phyloP scores from a whole-genome alignment of 2,113 vertebrate genomes.

The Thomomys bottae region DNA sequence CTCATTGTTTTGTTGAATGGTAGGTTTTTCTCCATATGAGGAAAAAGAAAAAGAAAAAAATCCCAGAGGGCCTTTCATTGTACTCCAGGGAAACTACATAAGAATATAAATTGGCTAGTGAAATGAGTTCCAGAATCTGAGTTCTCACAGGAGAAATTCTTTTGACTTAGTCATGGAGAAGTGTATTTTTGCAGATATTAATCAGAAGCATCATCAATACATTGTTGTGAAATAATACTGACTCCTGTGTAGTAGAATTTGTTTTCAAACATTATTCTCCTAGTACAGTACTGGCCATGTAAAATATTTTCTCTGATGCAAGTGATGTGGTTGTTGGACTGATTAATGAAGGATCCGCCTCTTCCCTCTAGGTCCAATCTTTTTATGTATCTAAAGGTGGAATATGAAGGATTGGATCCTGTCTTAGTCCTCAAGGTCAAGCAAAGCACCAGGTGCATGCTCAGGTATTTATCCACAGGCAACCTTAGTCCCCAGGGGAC shows the following conservation, averaged over 20 bases:
- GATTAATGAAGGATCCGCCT: no score
- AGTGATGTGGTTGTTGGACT: not conserved
- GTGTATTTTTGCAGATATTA: not conserved
- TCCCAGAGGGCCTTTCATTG: not conserved
- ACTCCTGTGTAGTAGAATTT: not conserved
- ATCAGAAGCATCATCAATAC: not conserved
- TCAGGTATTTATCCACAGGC: no score
- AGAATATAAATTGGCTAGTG: not conserved
- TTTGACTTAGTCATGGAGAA: not conserved
- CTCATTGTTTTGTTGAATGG: slow-evolving; percentile 44
- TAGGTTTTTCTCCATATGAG: not conserved
- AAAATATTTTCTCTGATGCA: not conserved
- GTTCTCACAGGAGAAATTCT: not conserved
- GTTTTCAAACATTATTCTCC: not conserved
- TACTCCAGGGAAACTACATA: not conserved
- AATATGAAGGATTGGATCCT: no score
- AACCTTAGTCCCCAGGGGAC: no score
- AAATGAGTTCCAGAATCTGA: not conserved
- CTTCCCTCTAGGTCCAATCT: no score
- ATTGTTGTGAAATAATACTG: not conserved
- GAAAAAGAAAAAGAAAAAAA: not conserved
- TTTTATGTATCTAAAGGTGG: no score
- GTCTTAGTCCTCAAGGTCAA: no score
- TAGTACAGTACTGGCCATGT: not conserved
- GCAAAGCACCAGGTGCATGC: no score